These are phyloP conservation scores for Oceanites oceanicus DNA, from an alignment of 2,113 vertebrate species.

Conservation along the genomic window DNA sequence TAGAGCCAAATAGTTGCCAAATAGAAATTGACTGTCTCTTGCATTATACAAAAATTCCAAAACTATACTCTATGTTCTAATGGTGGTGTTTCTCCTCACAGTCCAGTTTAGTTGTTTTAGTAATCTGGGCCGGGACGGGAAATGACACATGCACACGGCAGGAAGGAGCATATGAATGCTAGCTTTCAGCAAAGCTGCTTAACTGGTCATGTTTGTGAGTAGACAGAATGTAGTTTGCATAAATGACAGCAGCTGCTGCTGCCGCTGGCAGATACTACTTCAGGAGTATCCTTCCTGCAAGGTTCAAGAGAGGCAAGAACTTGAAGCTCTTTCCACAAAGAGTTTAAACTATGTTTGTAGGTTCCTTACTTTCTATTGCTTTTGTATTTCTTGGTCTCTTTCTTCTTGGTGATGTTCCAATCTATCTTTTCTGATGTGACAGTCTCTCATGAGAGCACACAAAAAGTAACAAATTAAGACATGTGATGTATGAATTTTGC, in stretches of 20 bases:
- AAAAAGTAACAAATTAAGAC: not conserved
- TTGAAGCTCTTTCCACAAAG: not conserved
- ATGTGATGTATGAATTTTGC: not conserved
- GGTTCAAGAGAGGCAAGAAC: not conserved
- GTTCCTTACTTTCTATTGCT: not conserved
- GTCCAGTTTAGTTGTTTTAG: not conserved
- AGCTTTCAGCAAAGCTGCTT: not conserved
- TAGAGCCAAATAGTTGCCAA: not conserved
- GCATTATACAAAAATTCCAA: not conserved
- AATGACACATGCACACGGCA: not conserved
- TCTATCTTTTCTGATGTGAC: not conserved
- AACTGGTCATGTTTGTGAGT: not conserved
- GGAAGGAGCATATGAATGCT: not conserved
- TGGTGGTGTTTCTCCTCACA: not conserved
- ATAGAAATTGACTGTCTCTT: not conserved
- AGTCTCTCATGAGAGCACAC: not conserved
- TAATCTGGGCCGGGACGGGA: not conserved
- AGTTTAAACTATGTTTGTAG: not conserved
- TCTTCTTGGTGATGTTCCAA: not conserved
- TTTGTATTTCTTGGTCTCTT: not conserved
- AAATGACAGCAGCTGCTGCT: not conserved
- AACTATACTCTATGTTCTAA: not conserved
- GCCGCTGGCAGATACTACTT: not conserved
- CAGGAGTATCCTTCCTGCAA: not conserved
- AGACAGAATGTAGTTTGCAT: not conserved